Conservation (phyloP, 2,797 vertebrate species). For the Takifugu ocellatus region DNA sequence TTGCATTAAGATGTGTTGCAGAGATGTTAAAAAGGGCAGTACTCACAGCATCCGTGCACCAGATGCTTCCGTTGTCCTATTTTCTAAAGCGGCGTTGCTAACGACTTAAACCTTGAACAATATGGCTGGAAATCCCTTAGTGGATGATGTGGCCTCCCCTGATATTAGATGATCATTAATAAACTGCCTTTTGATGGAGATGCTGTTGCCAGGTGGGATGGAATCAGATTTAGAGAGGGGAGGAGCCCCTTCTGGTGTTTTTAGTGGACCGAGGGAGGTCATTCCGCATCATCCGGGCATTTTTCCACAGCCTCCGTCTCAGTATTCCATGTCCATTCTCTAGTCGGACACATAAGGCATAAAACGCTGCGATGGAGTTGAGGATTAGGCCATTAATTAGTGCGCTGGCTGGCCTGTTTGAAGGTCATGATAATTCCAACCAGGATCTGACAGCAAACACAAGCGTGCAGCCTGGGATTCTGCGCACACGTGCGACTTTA, state of each 20-base stretch:
- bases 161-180: background rate
- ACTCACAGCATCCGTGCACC: slow-evolving; percentile 45
- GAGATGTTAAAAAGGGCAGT: slow-evolving; percentile 59
- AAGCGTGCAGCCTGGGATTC: slow-evolving; percentile 22
- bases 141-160: slow-evolving; percentile 30
- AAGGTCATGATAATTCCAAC: slow-evolving; percentile 56
- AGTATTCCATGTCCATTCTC: slow-evolving; percentile 27
- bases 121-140: slow-evolving; percentile 52
- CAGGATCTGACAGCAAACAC: slow-evolving; percentile 38
- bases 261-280: slow-evolving; percentile 13
- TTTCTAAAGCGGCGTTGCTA: slow-evolving; percentile 46
- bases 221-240: no score
- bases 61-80: slow-evolving; percentile 62
- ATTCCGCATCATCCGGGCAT: slow-evolving; percentile 32
- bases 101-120: slow-evolving; percentile 49
- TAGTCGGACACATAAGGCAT: slow-evolving; percentile 44
- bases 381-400: slow-evolving; percentile 53
- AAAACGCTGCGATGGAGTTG: slow-evolving; percentile 51
- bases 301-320: slow-evolving; percentile 27
- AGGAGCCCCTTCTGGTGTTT: no score
- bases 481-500: slow-evolving; percentile 11
- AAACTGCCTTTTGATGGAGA: background rate
- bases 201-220: background rate
- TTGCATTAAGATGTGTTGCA: slow-evolving; percentile 42
- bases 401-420: slow-evolving; percentile 44